phyloP scores from a whole-genome alignment of 1,140 invertebrate species.

The Brachystomella parvula region DNA sequence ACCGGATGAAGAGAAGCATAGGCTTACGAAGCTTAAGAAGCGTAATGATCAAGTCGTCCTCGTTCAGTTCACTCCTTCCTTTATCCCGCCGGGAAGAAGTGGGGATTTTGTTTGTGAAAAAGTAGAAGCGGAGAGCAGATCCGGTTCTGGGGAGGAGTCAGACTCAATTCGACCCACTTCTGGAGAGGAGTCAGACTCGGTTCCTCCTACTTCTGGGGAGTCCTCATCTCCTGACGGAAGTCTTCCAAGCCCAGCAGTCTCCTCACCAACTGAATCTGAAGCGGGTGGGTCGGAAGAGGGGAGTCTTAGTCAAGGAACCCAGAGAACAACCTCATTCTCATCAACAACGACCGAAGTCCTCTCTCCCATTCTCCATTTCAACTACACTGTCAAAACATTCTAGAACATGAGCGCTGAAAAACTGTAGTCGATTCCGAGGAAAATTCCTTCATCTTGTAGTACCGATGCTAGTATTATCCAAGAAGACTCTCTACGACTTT shows the following conservation, averaged over 20 bases:
- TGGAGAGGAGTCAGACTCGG: no score
- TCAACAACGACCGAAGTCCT: conserved; percentile 1
- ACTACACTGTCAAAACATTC: conserved; percentile 4
- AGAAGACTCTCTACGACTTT: no score
- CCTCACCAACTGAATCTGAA: no score
- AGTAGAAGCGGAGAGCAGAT: neutral
- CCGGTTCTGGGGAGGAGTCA: neutral
- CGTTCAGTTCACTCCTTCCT: neutral
- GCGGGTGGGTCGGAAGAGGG: no score
- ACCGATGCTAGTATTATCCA: no score
- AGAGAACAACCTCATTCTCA: neutral
- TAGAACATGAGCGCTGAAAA: no score
- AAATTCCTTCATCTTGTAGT: no score
- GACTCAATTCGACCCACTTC: neutral
- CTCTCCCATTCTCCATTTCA: conserved; percentile 4
- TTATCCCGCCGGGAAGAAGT: neutral
- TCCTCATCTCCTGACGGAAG: neutral
- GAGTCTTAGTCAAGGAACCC: neutral
- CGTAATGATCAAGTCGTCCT: neutral
- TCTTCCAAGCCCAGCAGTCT: neutral
- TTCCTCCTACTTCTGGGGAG: neutral
- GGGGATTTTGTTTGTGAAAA: neutral
- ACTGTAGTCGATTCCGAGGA: no score
- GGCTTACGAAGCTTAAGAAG: neutral
- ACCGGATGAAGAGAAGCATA: neutral